Percentiles rank a stretch among this genome's conserved stretches.
phyloP scores from a whole-genome alignment of 1,140 invertebrate genomes.

The Centruroides sculpturatus region DNA sequence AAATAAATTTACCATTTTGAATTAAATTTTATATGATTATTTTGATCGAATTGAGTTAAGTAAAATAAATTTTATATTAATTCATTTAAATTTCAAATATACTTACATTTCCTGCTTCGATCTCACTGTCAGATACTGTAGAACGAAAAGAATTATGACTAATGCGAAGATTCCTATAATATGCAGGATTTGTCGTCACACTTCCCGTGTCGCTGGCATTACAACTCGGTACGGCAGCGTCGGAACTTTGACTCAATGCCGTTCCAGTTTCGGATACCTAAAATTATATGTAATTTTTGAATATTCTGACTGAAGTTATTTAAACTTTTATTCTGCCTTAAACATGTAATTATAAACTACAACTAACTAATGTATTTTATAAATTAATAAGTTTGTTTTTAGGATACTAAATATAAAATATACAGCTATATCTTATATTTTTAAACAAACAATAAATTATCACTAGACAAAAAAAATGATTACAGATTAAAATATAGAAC shows the following conservation, averaged over 20 bases:
- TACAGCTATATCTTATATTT: too few species aligned
- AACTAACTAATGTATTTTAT: too few species aligned
- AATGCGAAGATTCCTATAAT: slow-evolving; percentile 32
- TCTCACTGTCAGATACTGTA: slow-evolving; percentile 84
- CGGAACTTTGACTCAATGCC: slow-evolving; percentile 17
- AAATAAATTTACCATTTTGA: too few species aligned
- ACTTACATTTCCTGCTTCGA: slow-evolving; percentile 68
- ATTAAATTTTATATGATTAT: too few species aligned
- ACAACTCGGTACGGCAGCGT: slow-evolving; percentile 29
- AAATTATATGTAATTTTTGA: not conserved
- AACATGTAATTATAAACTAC: too few species aligned
- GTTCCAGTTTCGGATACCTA: slow-evolving; percentile 18
- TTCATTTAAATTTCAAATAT: not conserved
- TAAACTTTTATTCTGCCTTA: too few species aligned
- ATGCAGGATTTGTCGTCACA: slow-evolving; percentile 63
- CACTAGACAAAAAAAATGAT: too few species aligned
- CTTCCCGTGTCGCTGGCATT: slow-evolving; percentile 52
- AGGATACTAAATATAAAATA: too few species aligned
- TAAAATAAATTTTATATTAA: not conserved
- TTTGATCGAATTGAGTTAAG: too few species aligned
- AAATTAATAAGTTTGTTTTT: too few species aligned
- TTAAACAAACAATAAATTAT: too few species aligned
- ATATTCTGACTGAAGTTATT: not conserved
- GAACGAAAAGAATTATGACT: slow-evolving; percentile 54
- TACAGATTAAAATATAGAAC: too few species aligned